Evolutionary conservation across 2,113 vertebrate genomes (phyloP), one percentile per base, ranked within the genome.

Genomic region (Laticauda laticaudata): DNA sequence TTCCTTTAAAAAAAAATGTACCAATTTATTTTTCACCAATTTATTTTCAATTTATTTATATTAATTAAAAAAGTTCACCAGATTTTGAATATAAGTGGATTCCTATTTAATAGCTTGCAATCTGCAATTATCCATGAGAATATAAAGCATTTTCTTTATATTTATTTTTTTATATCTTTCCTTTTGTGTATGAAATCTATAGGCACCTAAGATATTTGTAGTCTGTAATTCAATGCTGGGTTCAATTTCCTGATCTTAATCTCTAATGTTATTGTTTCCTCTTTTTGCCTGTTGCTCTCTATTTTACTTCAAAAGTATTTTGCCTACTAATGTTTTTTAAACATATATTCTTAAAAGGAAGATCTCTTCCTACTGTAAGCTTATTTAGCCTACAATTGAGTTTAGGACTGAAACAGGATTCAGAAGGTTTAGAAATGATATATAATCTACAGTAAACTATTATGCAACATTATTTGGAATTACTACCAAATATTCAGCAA

Each of bases 241-340:
- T 88, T 26, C 55, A 81, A 91, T 91, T 93, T 91, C 81, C 39
- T 55, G 34, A 86, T 88, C 59, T 75, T 51, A 91, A 88, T 91
- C 29, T 88, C 45, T 64, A 86, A 51, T 26, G 89, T 23, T 86
- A 39, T 86, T 86, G 24, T 26, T 90, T 69, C 64, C 3, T 93
- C 5, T 0, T 14, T 24, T 59, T 55, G 15, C 12, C 57, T 69
- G 34, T 86, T 24, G 29, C 12, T 91, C 51, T 85, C 29, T 51
- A 54, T 90, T 90, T 91, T 93, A 75, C 89, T 89, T 88, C 64
- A 53, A 81, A 88, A 57, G 15, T 85, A 87, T 24, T 87, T 61
- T 86, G 14, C 34, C n/a, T 64, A 64, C 57, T 64, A 8, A 18
- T 51, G n/a, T 20, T 88, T 21, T 59, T 92, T 43, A 48, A 48